Percentiles rank a stretch among this genome's conserved stretches.
These are phyloP conservation scores for Euwallacea fornicatus DNA, from an alignment of 1,140 invertebrate genomes.

Conservation along the genomic window DNA sequence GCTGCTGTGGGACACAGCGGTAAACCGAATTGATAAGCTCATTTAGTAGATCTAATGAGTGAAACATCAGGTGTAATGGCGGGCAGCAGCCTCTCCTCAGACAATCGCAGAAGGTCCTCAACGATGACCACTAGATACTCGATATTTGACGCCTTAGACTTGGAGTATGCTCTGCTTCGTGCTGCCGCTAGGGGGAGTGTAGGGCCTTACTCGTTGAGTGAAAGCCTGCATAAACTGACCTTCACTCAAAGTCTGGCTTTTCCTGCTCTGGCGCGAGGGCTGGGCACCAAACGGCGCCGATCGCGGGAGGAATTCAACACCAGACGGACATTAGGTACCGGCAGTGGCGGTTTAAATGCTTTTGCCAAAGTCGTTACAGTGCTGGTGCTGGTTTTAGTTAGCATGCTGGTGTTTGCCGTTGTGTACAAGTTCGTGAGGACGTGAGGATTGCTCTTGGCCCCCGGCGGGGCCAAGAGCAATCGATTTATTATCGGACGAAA, in stretches of 20 bases:
- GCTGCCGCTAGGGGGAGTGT: conserved; percentile 70
- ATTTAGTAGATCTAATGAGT: background rate
- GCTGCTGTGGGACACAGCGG: conserved; percentile 49
- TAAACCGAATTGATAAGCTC: background rate
- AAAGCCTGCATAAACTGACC: conserved; percentile 73
- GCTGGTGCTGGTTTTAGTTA: conserved; percentile 68
- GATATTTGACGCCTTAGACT: conserved; percentile 69
- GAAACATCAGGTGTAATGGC: conserved; percentile 45
- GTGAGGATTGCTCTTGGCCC: conserved; percentile 75
- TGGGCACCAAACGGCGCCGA: conserved; percentile 65
- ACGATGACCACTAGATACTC: conserved; percentile 61
- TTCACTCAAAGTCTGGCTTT: conserved; percentile 76
- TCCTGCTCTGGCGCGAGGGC: conserved; percentile 68
- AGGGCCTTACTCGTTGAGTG: conserved; percentile 70
- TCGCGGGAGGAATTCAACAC: conserved; percentile 57
- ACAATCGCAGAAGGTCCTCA: conserved; percentile 54
- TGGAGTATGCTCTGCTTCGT: conserved; percentile 69
- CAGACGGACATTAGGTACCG: conserved; percentile 59
- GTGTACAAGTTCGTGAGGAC: conserved; percentile 75
- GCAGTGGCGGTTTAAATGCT: conserved; percentile 67
- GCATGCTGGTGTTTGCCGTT: conserved; percentile 72
- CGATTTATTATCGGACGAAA: conserved; percentile 42
- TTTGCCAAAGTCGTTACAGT: conserved; percentile 73
- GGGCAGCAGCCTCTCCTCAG: conserved; percentile 55
- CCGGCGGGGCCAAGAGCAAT: conserved; percentile 49